Base-by-base conservation (phyloP, 2,113 vertebrate genomes). In the Argyrosomus japonicus region DNA sequence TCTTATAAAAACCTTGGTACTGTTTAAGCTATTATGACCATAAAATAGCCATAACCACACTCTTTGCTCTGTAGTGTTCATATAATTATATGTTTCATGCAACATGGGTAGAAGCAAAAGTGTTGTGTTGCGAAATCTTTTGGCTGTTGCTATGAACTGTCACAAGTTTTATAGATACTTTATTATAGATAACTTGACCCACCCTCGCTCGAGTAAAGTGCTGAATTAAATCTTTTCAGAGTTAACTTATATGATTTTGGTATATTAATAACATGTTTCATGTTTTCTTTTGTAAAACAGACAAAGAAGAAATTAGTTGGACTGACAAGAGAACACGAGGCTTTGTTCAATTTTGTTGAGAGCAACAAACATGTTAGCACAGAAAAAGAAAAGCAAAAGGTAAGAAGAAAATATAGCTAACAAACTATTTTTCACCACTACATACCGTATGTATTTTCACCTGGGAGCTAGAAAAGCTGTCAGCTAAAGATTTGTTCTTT, bases 331-430 rank as follows among this genome's bases (percentile, higher is more conserved):
- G 96, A 97, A 82, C 97, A 97, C 0, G 91, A 97, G 87, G 94
- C 92, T 14, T 93, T 97, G 72, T 97, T 97, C 92, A 96, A 95
- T 80, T 96, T 95, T 75, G 92, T 96, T 70, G 95, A 97, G 89
- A 96, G 92, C 75, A 96, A 95, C 80, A 96, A 94, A 80, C 95
- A 95, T n/a, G 94, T 94, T 0, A 72, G 89, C 87, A 95, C 89
- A 8, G 91, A 95, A 68, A 98, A 96, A 84, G 96, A 97, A 88
- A 97, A 96, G 88, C 95, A 94, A 80, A 97, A 97, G 94, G 96
- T 97, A 23, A 40, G 36, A 40, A 40, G 23, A 43, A 13, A 40
- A 45, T 1, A 23, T 47, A 8, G 0, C 23, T 12, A 6, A 7
- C 3, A 45, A 32, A 57, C 14, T 19, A 7, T 61, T 63, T 76